Conservation (phyloP, 2,113 vertebrate species). For the Indri indri region DNA sequence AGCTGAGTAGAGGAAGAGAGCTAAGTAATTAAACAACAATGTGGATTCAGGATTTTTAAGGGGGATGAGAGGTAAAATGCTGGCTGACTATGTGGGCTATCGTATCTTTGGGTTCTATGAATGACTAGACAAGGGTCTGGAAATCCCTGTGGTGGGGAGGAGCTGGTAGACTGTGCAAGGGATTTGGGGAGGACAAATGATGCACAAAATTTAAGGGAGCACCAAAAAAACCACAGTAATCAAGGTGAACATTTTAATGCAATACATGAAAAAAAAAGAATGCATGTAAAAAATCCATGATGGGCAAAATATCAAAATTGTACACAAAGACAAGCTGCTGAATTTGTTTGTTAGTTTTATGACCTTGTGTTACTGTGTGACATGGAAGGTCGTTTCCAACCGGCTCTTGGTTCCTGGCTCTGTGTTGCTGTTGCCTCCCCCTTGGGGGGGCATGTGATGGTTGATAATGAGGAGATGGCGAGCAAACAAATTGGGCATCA, state of each 20-base stretch:
- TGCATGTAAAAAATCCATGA: background rate
- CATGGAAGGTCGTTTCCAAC: background rate
- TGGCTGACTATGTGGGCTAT: background rate
- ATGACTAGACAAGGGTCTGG: background rate
- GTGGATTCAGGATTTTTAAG: background rate
- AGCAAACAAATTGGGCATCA: background rate
- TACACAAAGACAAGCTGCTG: background rate
- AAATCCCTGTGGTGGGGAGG: background rate
- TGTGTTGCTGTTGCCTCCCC: accelerated
- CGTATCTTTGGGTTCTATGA: background rate
- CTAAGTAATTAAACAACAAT: background rate
- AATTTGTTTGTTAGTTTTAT: background rate
- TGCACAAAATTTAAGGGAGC: background rate
- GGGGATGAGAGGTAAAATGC: background rate
- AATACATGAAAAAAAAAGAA: background rate
- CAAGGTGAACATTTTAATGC: background rate
- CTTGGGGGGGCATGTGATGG: background rate
- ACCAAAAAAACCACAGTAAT: background rate
- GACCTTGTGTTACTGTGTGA: background rate
- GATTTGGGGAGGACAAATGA: background rate
- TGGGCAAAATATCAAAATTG: background rate
- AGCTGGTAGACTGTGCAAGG: background rate
- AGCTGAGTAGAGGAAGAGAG: background rate
- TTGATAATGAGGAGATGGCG: background rate
- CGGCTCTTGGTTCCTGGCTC: background rate